Base-by-base conservation (phyloP, 2,888 invertebrate genomes). In the Bembecia ichneumoniformis region DNA sequence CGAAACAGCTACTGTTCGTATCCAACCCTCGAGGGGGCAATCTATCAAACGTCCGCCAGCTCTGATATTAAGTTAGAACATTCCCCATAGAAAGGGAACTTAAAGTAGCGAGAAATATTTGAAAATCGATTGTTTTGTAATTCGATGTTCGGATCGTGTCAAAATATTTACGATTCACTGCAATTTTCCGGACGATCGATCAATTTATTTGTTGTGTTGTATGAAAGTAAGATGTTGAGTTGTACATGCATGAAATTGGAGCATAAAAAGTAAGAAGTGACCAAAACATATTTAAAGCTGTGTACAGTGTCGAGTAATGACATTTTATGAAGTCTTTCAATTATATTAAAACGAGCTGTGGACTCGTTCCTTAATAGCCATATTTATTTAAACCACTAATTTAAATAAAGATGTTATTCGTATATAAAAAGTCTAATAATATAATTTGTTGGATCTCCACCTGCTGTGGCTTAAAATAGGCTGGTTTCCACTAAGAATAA, bases 181-280 rank as follows among this genome's bases (percentile, higher is more conserved):
- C 77, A 65, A 84, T 86, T 86, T 86, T 77, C 76, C 73, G 72
- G 69, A 57, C 75, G 65, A 86, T 86, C 86, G 77, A 86, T 86
- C 84, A 79, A 68, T 56, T 53, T 59, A 59, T 67, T 63, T 64
- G 61, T 63, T 57, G 51, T 51, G 49, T 47, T 49, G 54, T 58
- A 63, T 62, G 68, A 68, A 67, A 67, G 66, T 75, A 74, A 77
- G 65, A 71, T 62, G 63, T 60, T 55, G 28, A 28, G 9, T 56
- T 56, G 58, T 64, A 64, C 61, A 61, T 56, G 74, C 77, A 76
- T 82, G 77, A 82, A 83, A 82, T 82, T 73, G 70, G 62, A 74
- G 75, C 75, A 75, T 75, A 77, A 76, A 75, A 74, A 68, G 73
- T 28, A 5, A 28, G 20, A 28, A 28, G 28, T 28, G 2, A 5